Evolutionary conservation across 2,888 invertebrate species (phyloP), one percentile per base, ranked within the genome.

Genomic region (Campopleginae sp.): DNA sequence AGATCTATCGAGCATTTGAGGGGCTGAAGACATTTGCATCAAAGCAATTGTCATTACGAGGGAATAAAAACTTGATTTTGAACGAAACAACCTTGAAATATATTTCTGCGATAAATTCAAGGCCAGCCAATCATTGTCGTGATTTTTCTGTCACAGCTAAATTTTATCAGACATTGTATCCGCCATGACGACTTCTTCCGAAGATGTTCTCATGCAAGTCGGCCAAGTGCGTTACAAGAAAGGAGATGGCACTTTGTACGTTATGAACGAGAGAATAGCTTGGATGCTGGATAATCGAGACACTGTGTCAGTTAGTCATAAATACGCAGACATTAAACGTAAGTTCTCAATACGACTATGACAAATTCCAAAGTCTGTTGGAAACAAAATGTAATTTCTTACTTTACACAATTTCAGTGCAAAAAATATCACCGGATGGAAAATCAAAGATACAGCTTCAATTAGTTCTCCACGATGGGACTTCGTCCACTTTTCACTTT

Each of bases 381-480:
- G 1, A 27, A 4, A 10, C n/a, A 27, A 23, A 17, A 23, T 33
- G n/a, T 66, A 23, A 66, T 42, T 76, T 46, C 23, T 65, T 58
- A 23, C n/a, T 48, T 46, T 54, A n/a, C n/a, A 80, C 72, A 27
- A 68, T 94, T 95, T 70, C 93, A 98, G 98, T 97, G 88, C 99
- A 99, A 95, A 98, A 99, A 94, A 99, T 99, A 90, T 98, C 98
- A 38, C 99, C 99, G 0, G 98, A 97, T 90, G 98, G 98, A 38
- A 99, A 99, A 94, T 97, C 98, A 38, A 99, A 99, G 94, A 98
- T 99, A 79, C 99, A 99, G 94, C 95, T 99, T 19, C 99, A 99
- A 95, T 96, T 99, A 27, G 98, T 99, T 27, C 94, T 99, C 86
- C 98, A 99, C 90, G 98, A 98, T 95, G 98, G 98, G 31, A 96